Base-by-base conservation (phyloP, 2,888 invertebrate genomes). In the Monochamus alternatus region DNA sequence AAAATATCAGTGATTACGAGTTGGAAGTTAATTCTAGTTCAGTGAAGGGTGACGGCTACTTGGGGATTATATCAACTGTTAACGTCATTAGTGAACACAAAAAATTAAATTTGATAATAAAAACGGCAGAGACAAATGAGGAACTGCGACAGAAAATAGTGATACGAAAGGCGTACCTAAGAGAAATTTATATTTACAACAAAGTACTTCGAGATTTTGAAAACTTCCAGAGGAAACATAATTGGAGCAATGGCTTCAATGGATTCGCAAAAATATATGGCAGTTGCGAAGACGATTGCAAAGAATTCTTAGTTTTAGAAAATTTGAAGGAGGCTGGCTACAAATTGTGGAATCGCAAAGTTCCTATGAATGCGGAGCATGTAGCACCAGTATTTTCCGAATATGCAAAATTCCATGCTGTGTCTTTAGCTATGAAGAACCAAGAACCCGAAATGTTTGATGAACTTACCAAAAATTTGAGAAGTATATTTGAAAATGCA, bases 341-440 rank as follows among this genome's bases (percentile, higher is more conserved):
- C 64, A 80, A 80, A 5, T 51, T 85, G 10, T 83, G 85, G 74
- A 82, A 85, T 62, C 74, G 83, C 51, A 76, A 71, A 5, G 69
- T 66, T 30, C 76, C 85, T 3, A 84, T 85, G 82, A 84, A 86
- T 76, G 71, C 85, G 7, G 76, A 84, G 8, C 86, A 86, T 72
- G 79, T 79, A 22, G 51, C 75, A 3, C 58, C 76, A 60, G 81
- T 83, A 1, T 80, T 83, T 47, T 47, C 63, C 30, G 75, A 71
- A 43, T 85, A 85, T 73, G 85, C 81, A 0, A 74, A 77, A 60
- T 81, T 78, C 22, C 85, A 85, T 64, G 85, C 82, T 4, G 58
- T 82, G 5, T 82, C 82, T 7, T 59, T 85, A 44, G 85, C 83
- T 5, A 47, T 85, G 32, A 81, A 79, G 62, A 47, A 62, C 0